A percentile compares a stretch with the other conserved stretches of the same genome.
Conservation (phyloP, 2,797 vertebrate genomes). For the Tangara arthus region DNA sequence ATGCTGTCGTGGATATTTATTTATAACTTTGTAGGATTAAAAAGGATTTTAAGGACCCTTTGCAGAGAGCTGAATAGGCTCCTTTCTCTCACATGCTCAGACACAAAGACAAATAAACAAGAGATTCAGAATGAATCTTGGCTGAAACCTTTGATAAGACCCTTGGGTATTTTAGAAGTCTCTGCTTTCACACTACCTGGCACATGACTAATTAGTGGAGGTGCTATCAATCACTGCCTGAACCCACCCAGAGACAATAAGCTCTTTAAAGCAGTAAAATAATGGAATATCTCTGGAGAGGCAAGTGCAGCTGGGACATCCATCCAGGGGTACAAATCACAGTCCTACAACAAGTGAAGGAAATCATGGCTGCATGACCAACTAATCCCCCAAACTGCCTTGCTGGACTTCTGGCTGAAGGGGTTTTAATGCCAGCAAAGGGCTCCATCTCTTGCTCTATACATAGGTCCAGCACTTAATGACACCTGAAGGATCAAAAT, state of each 20-base stretch:
- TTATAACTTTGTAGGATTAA: conserved; percentile 3
- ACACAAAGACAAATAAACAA: conserved; percentile 14
- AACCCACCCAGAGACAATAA: not conserved
- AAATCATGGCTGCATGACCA: not conserved
- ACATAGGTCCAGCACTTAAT: fast-evolving
- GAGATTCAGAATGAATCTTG: not conserved
- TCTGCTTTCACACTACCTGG: not conserved
- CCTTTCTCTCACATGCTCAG: not conserved
- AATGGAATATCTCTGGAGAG: not conserved
- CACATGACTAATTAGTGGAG: not conserved
- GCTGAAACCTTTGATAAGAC: conserved; percentile 25
- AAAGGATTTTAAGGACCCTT: conserved; percentile 32
- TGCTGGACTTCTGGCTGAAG: not conserved
- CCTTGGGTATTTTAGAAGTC: not conserved
- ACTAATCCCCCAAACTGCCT: not conserved
- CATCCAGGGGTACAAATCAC: not conserved
- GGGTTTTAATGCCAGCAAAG: not conserved
- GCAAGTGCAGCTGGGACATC: not conserved
- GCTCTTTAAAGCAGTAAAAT: not conserved
- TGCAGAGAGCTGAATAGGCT: not conserved
- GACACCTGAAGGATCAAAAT: not conserved
- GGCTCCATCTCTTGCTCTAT: not conserved
- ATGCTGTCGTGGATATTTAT: not conserved
- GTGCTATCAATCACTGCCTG: not conserved
- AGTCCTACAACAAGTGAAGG: not conserved